Conservation (phyloP, 1,140 invertebrate species). For the Cyphomyrmex costatus region DNA sequence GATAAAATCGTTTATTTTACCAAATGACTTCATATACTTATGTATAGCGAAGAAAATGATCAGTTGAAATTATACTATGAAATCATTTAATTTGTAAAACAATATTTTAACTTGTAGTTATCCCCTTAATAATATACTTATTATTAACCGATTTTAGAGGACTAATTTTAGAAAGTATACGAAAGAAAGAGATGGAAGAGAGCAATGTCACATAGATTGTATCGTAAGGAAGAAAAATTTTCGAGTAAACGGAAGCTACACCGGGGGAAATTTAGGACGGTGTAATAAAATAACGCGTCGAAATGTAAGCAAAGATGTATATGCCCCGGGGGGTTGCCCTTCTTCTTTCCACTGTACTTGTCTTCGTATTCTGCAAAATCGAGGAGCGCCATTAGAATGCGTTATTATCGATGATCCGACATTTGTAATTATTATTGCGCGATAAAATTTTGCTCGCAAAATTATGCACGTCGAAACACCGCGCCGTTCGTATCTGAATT, state of each 20-base stretch:
- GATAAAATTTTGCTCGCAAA: conserved; percentile 27
- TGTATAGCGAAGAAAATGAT: no score
- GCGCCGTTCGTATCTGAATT: neutral
- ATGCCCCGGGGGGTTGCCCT: neutral
- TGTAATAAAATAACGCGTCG: conserved; percentile 52
- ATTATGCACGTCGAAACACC: neutral
- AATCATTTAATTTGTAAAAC: no score
- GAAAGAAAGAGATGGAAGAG: neutral
- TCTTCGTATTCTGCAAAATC: neutral
- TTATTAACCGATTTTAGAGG: neutral
- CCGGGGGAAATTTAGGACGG: conserved; percentile 12
- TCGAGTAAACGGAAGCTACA: neutral
- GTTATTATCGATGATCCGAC: conserved; percentile 39
- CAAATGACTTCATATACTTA: no score
- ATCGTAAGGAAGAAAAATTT: conserved; percentile 17
- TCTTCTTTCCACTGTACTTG: neutral
- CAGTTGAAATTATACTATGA: no score
- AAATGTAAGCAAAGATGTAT: conserved; percentile 50
- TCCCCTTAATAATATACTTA: no score
- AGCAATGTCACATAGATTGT: neutral
- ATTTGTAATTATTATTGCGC: conserved; percentile 41
- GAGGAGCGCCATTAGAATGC: conserved; percentile 1
- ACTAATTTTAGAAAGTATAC: conserved; percentile 7
- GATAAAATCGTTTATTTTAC: no score
- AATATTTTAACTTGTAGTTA: no score